phyloP scores from a whole-genome alignment of 30 jellyfish, hydroid and myxozoan species.

The Sanderia malayensis region DNA sequence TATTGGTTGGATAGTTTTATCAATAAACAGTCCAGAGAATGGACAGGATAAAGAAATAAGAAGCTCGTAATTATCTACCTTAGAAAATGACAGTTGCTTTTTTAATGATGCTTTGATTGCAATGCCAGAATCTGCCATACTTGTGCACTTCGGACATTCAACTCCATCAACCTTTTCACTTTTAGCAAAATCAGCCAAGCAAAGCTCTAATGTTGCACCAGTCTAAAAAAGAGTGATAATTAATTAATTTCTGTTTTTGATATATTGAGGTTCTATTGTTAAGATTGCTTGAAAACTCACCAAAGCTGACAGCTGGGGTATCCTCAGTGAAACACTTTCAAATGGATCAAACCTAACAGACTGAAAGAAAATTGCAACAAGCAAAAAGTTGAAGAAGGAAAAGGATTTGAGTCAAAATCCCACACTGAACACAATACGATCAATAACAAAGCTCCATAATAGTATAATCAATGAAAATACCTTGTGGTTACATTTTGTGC shows the following conservation, averaged over 20 bases:
- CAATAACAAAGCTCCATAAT: too few relatives aligned
- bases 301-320: conserved; percentile 44
- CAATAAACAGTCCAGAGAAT: too few relatives aligned
- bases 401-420: too few relatives aligned
- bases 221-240: conserved; percentile 42
- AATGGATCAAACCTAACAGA: conserved; percentile 79
- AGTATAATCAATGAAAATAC: too few relatives aligned
- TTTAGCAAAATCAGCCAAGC: conserved; percentile 55
- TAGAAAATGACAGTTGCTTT: conserved; percentile 73
- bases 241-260: too few relatives aligned
- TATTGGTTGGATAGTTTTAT: too few relatives aligned
- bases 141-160: conserved; percentile 66
- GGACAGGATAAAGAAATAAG: too few relatives aligned
- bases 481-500: conserved; percentile 77
- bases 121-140: not conserved
- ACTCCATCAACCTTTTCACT: conserved; percentile 63
- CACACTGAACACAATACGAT: too few relatives aligned
- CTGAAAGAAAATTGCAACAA: conserved; percentile 19
- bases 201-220: conserved; percentile 55
- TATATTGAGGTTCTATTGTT: too few relatives aligned
- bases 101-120: conserved; percentile 27
- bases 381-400: too few relatives aligned
- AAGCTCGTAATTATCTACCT: conserved; percentile 40
- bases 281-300: too few relatives aligned
- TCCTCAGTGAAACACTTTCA: conserved; percentile 70